Base-by-base conservation (phyloP, 2,888 invertebrate species). In the Artemia sp. region DNA sequence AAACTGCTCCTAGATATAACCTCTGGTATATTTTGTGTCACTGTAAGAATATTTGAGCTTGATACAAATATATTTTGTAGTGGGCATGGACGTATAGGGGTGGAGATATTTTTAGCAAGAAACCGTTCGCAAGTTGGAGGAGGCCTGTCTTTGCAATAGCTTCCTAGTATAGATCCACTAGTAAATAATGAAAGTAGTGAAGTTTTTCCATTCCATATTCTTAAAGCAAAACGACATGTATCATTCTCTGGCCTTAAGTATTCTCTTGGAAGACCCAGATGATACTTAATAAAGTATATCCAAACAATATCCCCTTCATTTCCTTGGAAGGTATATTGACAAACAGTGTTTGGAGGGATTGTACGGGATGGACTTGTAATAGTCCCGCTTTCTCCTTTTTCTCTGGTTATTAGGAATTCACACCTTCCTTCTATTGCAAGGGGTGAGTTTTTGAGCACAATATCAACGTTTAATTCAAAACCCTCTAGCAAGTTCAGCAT, bases 41-140 rank as follows among this genome's bases (percentile, higher is more conserved):
- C 81, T 19, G 89, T 90, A 74, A 90, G 82, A 69, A 86, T 87
- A 78, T 87, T 89, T 71, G 87, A 88, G 73, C 87, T 85, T 6
- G 90, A 90, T 12, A 91, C 82, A 77, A 88, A 91, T 78, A 90
- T 90, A 77, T 91, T 91, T 9, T 87, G 85, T 51, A 88, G 82
- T 0, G 86, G 84, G 76, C 91, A 91, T 0, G 90, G 90, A 71
- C 90, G 51, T 52, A 78, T 78, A 70, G 80, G 78, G 69, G 80
- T 78, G 71, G 79, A 78, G 52, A 76, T 76, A 74, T 84, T 83
- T 70, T 81, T 80, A 70, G 90, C 79, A 73, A 90, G 82, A 0
- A 87, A 87, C 74, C 90, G 89, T 77, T 91, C 91, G 76, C 91
- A 91, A 66, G 87, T 89, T 73, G 86, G 83, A 0, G 90, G 90